These are phyloP conservation scores for Pectinophora gossypiella DNA, from an alignment of 1,140 invertebrate species.

Conservation along the genomic window DNA sequence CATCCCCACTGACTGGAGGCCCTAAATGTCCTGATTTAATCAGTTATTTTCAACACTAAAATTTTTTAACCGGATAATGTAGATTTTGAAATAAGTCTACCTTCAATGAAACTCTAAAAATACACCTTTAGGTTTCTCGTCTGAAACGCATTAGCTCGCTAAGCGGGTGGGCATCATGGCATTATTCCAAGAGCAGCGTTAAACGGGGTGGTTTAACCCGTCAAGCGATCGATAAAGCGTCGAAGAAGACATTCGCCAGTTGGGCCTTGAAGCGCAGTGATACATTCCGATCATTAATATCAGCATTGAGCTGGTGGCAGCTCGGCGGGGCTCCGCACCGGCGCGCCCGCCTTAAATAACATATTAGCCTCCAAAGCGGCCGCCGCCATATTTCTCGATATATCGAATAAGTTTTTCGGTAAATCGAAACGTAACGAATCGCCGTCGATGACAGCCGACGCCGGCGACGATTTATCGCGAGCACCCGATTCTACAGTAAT, in stretches of 20 bases:
- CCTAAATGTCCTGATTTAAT: too few relatives aligned
- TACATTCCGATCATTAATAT: constrained; percentile 63
- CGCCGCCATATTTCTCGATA: constrained; percentile 57
- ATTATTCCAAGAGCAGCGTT: neutral
- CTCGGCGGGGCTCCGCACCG: constrained; percentile 46
- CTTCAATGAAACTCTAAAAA: too few relatives aligned
- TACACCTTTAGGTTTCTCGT: too few relatives aligned
- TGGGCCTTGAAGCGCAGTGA: constrained; percentile 30
- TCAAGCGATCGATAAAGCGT: constrained; percentile 1
- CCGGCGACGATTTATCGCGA: constrained; percentile 50
- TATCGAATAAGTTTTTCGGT: constrained; percentile 57
- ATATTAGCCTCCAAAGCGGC: constrained; percentile 60
- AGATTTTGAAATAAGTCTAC: too few relatives aligned
- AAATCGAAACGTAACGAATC: constrained; percentile 56
- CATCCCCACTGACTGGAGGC: too few relatives aligned
- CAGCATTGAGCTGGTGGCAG: constrained; percentile 54
- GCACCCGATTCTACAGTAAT: constrained; percentile 54
- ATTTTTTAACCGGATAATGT: too few relatives aligned
- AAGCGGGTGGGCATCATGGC: too few relatives aligned
- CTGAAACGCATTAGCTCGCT: too few relatives aligned
- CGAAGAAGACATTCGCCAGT: constrained; percentile 35
- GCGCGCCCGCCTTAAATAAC: constrained; percentile 50
- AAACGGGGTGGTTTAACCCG: constrained; percentile 3
- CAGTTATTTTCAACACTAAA: too few relatives aligned
- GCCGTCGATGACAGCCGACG: constrained; percentile 50